Percentiles rank a stretch among this genome's conserved stretches.
Evolutionary conservation across 2,797 vertebrate species (phyloP).

Genomic region (Sandelia bainsii): DNA sequence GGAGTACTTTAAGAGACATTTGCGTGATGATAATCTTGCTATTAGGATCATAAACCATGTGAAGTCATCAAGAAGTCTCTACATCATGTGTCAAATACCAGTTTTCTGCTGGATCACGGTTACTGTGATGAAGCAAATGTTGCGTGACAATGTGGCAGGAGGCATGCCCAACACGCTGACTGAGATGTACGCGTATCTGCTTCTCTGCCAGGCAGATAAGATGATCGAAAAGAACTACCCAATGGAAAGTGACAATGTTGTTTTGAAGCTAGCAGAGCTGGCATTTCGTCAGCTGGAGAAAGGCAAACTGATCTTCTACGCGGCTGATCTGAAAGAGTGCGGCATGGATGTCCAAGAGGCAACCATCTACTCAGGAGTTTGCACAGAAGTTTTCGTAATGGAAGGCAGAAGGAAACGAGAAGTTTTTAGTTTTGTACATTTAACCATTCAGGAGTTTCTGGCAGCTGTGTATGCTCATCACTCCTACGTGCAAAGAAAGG

Average conservation of each 20-base stretch:
- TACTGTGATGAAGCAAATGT: slow-evolving; percentile 55
- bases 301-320: slow-evolving; percentile 58
- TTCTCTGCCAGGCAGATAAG: slow-evolving; percentile 50
- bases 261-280: slow-evolving; percentile 61
- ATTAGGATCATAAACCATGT: slow-evolving; percentile 54
- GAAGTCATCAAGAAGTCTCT: slow-evolving; percentile 56
- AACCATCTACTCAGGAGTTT: slow-evolving; percentile 56
- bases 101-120: slow-evolving; percentile 66
- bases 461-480: slow-evolving; percentile 60
- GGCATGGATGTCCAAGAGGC: slow-evolving; percentile 49
- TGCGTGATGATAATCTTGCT: slow-evolving; percentile 25
- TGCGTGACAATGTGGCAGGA: slow-evolving; percentile 9
- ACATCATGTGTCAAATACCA: slow-evolving; percentile 70
- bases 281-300: slow-evolving; percentile 59
- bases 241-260: slow-evolving; percentile 18
- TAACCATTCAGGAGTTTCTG: slow-evolving; percentile 68
- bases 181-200: slow-evolving; percentile 61
- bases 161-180: slow-evolving; percentile 55
- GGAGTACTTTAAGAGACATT: slow-evolving; percentile 62
- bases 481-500: slow-evolving; percentile 48
- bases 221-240: slow-evolving; percentile 35
- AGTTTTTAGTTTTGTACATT: slow-evolving; percentile 68
- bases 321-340: slow-evolving; percentile 53
- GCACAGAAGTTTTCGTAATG: slow-evolving; percentile 61
- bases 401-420: slow-evolving; percentile 30